A percentile compares a stretch with the other conserved stretches of the same genome.
Evolutionary conservation across 2,113 vertebrate genomes (phyloP).

Genomic region (Oceanites oceanicus): DNA sequence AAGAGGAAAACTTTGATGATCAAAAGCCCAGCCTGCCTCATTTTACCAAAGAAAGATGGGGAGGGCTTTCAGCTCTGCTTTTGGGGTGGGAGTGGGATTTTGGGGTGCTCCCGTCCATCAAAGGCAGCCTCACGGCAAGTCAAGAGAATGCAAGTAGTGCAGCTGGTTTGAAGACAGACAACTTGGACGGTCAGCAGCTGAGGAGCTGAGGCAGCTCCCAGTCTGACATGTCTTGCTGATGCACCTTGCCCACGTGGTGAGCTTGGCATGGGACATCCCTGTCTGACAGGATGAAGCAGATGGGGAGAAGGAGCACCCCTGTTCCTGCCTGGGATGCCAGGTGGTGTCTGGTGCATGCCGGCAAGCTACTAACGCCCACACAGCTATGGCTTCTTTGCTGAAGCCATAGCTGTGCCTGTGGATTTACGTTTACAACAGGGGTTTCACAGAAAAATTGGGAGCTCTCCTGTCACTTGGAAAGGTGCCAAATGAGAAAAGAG

Average conservation of each 20-base stretch:
- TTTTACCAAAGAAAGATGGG: background rate
- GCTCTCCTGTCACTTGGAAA: background rate
- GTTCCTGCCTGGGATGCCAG: background rate
- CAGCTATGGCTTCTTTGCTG: no score
- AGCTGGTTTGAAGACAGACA: background rate
- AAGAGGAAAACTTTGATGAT: slow-evolving; percentile 23
- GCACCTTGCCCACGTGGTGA: background rate
- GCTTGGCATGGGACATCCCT: background rate
- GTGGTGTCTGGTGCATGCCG: fast-evolving
- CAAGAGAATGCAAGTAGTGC: background rate
- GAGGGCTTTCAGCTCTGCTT: background rate
- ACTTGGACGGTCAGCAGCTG: background rate
- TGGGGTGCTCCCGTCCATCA: background rate
- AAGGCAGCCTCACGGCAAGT: background rate
- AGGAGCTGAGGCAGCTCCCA: background rate
- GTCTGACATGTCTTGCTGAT: background rate
- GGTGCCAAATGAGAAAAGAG: background rate
- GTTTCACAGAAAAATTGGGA: background rate
- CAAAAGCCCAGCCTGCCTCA: background rate
- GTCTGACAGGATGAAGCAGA: background rate
- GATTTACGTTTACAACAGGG: background rate
- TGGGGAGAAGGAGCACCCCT: background rate
- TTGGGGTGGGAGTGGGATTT: background rate
- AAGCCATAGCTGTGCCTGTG: background rate
- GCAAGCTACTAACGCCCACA: background rate